phyloP scores from a whole-genome alignment of 1,140 invertebrate genomes.

The Hyphantria cunea region DNA sequence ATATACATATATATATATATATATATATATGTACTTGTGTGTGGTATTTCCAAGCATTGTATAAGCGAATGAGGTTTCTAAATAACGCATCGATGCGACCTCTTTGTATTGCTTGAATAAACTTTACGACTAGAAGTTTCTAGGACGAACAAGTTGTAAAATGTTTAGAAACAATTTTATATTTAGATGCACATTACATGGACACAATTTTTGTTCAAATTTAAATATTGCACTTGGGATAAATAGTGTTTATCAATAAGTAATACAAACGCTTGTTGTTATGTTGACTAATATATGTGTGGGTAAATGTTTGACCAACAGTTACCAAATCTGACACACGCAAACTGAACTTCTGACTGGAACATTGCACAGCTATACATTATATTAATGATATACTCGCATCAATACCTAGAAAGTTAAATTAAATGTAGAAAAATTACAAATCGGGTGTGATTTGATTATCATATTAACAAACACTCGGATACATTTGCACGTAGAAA shows the following conservation, averaged over 20 bases:
- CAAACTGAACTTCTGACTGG: background rate
- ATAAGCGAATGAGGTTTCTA: conserved; percentile 35
- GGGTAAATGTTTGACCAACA: conserved; percentile 11
- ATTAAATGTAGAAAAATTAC: too few relatives aligned
- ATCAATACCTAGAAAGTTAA: too few relatives aligned
- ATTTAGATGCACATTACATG: conserved; percentile 36
- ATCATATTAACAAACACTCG: too few relatives aligned
- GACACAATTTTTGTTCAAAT: conserved; percentile 14
- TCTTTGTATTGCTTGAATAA: conserved; percentile 59
- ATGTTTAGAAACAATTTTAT: conserved; percentile 54
- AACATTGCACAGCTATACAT: background rate
- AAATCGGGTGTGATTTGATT: too few relatives aligned
- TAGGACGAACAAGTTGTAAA: conserved; percentile 61
- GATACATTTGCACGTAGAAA: too few relatives aligned
- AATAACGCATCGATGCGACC: conserved; percentile 42
- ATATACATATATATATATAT: too few relatives aligned
- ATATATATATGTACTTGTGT: background rate
- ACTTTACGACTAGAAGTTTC: conserved; percentile 62
- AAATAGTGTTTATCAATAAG: too few relatives aligned
- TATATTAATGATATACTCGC: too few relatives aligned
- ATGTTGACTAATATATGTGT: conserved; percentile 12
- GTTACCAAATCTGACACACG: conserved; percentile 18
- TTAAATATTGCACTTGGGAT: too few relatives aligned
- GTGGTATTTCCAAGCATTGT: conserved; percentile 19
- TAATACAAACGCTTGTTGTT: too few relatives aligned